These are phyloP conservation scores for Thymelicus sylvestris DNA, from an alignment of 2,888 invertebrate genomes.

Conservation along the genomic window DNA sequence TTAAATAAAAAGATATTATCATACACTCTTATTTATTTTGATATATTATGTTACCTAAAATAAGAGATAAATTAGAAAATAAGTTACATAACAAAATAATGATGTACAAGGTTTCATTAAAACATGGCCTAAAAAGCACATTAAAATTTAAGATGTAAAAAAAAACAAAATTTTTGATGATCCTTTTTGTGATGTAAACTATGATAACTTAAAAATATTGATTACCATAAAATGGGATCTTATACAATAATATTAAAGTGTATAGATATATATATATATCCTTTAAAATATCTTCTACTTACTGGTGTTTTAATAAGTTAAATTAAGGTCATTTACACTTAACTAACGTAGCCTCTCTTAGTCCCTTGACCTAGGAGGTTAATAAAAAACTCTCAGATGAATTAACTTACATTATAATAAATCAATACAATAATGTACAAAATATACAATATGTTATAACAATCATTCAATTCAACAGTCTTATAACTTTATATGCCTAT, in stretches of 20 bases:
- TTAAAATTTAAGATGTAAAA: conserved; percentile 51
- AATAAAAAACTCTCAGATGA: conserved; percentile 57
- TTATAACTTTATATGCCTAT: conserved; percentile 80
- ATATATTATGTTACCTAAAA: conserved; percentile 63
- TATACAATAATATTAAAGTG: conserved; percentile 36
- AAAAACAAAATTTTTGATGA: conserved; percentile 63
- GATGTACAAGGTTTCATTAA: conserved; percentile 46
- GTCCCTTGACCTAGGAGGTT: conserved; percentile 54
- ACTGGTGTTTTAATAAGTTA: conserved; percentile 37
- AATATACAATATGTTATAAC: conserved; percentile 79
- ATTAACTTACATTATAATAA: conserved; percentile 70
- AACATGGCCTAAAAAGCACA: conserved; percentile 47
- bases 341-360: conserved; percentile 63
- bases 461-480: conserved; percentile 84
- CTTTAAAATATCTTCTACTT: conserved; percentile 41
- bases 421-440: conserved; percentile 79
- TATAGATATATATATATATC: conserved; percentile 41
- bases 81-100: conserved; percentile 56
- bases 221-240: conserved; percentile 39
- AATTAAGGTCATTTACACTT: conserved; percentile 43
- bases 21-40: conserved; percentile 53
- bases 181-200: conserved; percentile 44
- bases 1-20: conserved; percentile 46
- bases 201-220: conserved; percentile 41
- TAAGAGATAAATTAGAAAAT: conserved; percentile 56